Conservation (phyloP, 2,888 invertebrate species). For the Metellina segmentata region DNA sequence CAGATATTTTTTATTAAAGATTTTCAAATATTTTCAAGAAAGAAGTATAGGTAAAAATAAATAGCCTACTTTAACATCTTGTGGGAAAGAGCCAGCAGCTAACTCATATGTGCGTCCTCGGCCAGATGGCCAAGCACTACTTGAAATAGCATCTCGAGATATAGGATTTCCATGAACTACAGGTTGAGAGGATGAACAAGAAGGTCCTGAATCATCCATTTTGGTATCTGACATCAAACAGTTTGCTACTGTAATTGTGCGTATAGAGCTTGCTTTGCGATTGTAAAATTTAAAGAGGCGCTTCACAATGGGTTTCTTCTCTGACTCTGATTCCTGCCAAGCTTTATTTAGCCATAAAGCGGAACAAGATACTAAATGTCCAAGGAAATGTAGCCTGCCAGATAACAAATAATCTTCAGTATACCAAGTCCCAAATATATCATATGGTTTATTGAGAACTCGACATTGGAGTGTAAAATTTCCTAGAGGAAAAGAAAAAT, state of each 20-base stretch:
- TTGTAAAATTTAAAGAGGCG: slow-evolving; percentile 88
- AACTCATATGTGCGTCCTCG: slow-evolving; percentile 66
- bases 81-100: slow-evolving; percentile 59
- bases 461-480: slow-evolving; percentile 87
- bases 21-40: too few species aligned
- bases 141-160: slow-evolving; percentile 75
- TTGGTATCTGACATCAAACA: slow-evolving; percentile 81
- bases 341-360: slow-evolving; percentile 84
- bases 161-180: slow-evolving; percentile 78
- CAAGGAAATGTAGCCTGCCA: slow-evolving; percentile 90
- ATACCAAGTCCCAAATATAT: slow-evolving; percentile 94
- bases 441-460: slow-evolving; percentile 91
- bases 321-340: slow-evolving; percentile 89
- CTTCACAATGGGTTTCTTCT: slow-evolving; percentile 89
- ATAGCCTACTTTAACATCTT: slow-evolving; percentile 57
- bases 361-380: slow-evolving; percentile 85
- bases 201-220: slow-evolving; percentile 14
- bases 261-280: slow-evolving; percentile 88
- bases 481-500: slow-evolving; percentile 81
- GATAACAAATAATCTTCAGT: slow-evolving; percentile 90
- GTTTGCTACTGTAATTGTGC: slow-evolving; percentile 89
- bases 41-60: not conserved
- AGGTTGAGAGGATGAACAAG: slow-evolving; percentile 18
- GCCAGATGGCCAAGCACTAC: slow-evolving; percentile 42
- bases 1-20: too few species aligned